Base-by-base conservation (phyloP, 2,797 vertebrate genomes). In the Varecia variegata region DNA sequence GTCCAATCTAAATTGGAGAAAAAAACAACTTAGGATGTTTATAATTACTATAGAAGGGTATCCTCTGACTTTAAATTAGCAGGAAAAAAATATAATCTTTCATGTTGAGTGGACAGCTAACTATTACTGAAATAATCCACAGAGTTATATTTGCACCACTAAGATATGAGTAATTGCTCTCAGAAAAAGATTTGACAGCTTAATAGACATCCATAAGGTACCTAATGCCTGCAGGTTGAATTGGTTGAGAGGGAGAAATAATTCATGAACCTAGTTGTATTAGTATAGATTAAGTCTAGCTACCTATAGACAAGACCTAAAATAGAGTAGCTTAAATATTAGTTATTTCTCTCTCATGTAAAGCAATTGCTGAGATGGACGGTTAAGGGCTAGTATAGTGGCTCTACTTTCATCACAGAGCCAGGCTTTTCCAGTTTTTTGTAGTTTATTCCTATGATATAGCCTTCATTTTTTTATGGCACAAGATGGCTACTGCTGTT, bases 141-240 rank as follows among this genome's bases (percentile, higher is more conserved):
- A 74, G 27, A 60, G 43, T 54, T 88, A 30, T 56, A 74, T 74
- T 93, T 92, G 10, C 7, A 56, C 21, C 27, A 86, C 68, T 94
- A 79, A 74, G 10, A 77, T 68, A 54, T 76, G 4, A 92, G 15
- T 47, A 70, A 96, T 74, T 85, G 43, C 10, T 81, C 17, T 79
- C 45, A 91, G 52, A 82, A 90, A 95, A 88, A 14, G 17, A 91
- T 58, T 90, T 86, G 50, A 95, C 14, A 91, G 27, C 18, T 96
- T 96, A 93, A 88, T 43, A 60, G 35, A 35, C 27, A 87, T 38
- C 47, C 5, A 73, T 88, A 65, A 95, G 21, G 6, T 52, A 84
- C 3, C 65, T 35, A 93, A 30, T 52, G 5, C 9, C 40, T 93
- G 2, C 38, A 83, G 12, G 14, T 35, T 73, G 60, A 93, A 80